phyloP scores from a whole-genome alignment of 2,888 invertebrate species.

The Halictus ligatus region DNA sequence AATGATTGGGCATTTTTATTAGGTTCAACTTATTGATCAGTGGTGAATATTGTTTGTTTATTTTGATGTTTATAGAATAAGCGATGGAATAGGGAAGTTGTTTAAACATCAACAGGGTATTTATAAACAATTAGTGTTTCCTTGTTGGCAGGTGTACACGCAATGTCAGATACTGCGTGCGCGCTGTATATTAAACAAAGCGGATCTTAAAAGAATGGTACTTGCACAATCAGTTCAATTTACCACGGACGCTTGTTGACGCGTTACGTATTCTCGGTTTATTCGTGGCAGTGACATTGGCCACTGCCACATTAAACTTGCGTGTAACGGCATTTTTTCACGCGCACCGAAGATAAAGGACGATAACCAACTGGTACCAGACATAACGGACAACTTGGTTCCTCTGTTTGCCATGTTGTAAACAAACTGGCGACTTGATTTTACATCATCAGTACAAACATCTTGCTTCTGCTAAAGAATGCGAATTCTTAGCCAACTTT shows the following conservation, averaged over 20 bases:
- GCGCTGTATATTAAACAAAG: conserved; percentile 12
- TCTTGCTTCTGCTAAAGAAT: neutral
- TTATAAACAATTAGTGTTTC: conserved; percentile 5
- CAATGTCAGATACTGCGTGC: neutral
- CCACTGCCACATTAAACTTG: conserved; percentile 20
- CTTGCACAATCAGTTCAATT: conserved; percentile 51
- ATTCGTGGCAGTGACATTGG: conserved; percentile 66
- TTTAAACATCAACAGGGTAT: neutral
- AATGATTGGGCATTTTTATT: neutral
- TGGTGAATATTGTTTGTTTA: neutral
- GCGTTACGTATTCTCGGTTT: conserved; percentile 58
- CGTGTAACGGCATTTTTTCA: conserved; percentile 19
- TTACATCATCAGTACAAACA: neutral
- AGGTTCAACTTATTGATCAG: neutral
- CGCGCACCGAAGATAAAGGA: conserved; percentile 23
- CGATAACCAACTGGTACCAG: neutral
- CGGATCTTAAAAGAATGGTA: conserved; percentile 15
- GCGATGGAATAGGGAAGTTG: neutral
- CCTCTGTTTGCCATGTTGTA: neutral
- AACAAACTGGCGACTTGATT: neutral
- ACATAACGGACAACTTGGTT: neutral
- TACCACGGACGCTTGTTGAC: conserved; percentile 42
- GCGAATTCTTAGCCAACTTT: neutral
- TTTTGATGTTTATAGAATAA: neutral
- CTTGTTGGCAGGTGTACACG: conserved; percentile 6